A percentile compares a stretch with the other conserved stretches of the same genome.
Evolutionary conservation across 1,140 invertebrate species (phyloP).

Genomic region (Hylaeus volcanicus): DNA sequence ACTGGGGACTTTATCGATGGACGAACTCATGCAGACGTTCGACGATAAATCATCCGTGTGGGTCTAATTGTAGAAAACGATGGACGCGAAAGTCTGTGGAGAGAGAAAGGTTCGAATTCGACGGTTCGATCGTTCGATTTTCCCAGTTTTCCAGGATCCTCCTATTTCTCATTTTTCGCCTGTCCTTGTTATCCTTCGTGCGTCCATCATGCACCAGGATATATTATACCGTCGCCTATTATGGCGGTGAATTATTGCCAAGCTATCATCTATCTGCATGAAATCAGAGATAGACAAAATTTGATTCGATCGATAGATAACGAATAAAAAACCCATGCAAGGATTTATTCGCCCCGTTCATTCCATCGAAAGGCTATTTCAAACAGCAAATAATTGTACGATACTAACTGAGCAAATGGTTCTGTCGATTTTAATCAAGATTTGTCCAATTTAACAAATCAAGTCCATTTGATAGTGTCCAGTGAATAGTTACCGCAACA

Average conservation of each 20-base stretch:
- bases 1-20: not conserved
- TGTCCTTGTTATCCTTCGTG: not conserved
- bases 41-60: conserved; percentile 10
- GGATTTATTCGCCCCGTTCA: too few relatives aligned
- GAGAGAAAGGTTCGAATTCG: not conserved
- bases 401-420: too few relatives aligned
- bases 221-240: not conserved
- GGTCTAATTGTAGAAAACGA: conserved; percentile 33
- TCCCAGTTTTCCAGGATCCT: not conserved
- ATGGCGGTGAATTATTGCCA: not conserved
- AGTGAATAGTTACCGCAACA: not conserved
- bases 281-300: not conserved
- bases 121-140: not conserved
- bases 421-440: too few relatives aligned
- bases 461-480: too few relatives aligned
- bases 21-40: not conserved
- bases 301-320: too few relatives aligned
- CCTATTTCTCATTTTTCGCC: not conserved
- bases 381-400: too few relatives aligned
- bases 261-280: not conserved
- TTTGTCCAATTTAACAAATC: too few relatives aligned
- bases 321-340: too few relatives aligned
- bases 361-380: too few relatives aligned
- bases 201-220: not conserved
- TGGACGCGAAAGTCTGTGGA: not conserved